Evolutionary conservation across 2,888 invertebrate species (phyloP).

Genomic region (Oxytorus armatus): DNA sequence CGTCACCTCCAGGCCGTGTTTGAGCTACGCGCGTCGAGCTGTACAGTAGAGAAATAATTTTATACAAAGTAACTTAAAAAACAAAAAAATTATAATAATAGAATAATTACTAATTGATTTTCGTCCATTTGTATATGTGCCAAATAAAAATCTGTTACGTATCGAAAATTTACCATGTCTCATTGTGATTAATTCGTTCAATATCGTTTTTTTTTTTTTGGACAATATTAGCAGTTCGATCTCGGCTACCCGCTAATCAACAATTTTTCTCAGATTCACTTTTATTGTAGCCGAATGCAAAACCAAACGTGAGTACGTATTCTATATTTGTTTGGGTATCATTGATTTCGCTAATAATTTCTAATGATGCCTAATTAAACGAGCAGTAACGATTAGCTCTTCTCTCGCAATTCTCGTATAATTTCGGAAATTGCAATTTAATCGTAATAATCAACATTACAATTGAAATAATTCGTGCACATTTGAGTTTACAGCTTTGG

Average conservation of each 20-base stretch:
- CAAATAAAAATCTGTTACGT: constrained; percentile 56
- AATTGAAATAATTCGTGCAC: constrained; percentile 52
- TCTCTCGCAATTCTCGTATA: neutral
- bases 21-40: constrained; percentile 41
- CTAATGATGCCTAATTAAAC: constrained; percentile 37
- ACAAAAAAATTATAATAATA: constrained; percentile 26
- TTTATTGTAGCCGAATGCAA: constrained; percentile 48
- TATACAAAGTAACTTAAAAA: constrained; percentile 42
- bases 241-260: neutral
- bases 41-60: constrained; percentile 58
- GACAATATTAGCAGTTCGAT: constrained; percentile 11
- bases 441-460: constrained; percentile 33
- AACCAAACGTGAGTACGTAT: constrained; percentile 19
- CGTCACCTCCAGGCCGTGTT: constrained; percentile 51
- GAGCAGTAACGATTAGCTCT: neutral
- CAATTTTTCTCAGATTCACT: constrained; percentile 19
- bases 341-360: constrained; percentile 37
- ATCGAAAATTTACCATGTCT: constrained; percentile 38
- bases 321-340: neutral
- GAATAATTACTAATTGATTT: constrained; percentile 33
- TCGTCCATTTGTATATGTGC: constrained; percentile 48
- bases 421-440: constrained; percentile 32
- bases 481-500: constrained; percentile 57
- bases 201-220: constrained; percentile 5
- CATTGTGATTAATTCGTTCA: constrained; percentile 4